Conservation (phyloP, 2,113 vertebrate species). For the Tychaedon coryphoeus region DNA sequence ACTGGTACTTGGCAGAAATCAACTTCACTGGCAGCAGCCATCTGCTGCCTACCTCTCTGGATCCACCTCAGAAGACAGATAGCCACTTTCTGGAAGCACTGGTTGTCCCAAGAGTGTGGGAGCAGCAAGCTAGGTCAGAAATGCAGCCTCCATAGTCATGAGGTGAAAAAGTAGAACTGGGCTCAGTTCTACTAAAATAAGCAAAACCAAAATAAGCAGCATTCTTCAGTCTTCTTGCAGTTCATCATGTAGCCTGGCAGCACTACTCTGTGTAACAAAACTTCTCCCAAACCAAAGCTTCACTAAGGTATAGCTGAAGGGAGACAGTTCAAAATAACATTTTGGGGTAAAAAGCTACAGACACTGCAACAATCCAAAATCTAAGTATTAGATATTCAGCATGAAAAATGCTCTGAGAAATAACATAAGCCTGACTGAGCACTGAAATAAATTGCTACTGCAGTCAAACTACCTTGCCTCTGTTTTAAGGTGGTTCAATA, state of each 20-base stretch:
- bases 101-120: not conserved
- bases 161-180: not conserved
- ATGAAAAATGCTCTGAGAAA: not conserved
- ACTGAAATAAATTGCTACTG: not conserved
- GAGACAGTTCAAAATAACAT: not conserved
- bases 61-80: not conserved
- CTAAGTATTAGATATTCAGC: not conserved
- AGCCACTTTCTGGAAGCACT: not conserved
- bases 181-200: not conserved
- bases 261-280: not conserved
- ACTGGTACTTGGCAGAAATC: not conserved
- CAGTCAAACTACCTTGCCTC: not conserved
- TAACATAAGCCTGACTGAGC: not conserved
- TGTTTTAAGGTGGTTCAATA: not conserved
- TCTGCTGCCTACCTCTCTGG: not conserved
- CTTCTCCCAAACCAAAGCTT: not conserved
- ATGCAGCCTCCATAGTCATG: not conserved
- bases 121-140: not conserved
- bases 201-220: not conserved
- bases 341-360: not conserved
- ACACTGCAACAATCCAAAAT: not conserved
- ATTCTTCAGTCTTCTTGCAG: not conserved
- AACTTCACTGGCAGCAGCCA: accelerated
- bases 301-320: not conserved
- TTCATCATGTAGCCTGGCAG: not conserved